Evolutionary conservation across 2,113 vertebrate genomes (phyloP).

Genomic region (Brachirus orientalis): DNA sequence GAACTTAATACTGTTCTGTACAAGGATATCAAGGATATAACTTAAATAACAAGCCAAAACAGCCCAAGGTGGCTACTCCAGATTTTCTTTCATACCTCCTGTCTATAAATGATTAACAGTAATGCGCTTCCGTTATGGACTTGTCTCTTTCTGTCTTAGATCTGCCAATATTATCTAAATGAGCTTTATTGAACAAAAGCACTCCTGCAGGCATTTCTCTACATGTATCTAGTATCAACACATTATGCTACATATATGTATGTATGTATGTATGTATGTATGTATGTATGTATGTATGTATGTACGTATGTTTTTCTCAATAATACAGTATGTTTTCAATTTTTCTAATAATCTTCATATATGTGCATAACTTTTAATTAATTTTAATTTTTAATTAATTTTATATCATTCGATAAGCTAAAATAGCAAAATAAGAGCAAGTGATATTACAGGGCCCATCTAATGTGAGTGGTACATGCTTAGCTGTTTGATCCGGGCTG

Average conservation of each 20-base stretch:
- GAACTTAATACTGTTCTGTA: conserved; percentile 40
- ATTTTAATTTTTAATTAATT: no score
- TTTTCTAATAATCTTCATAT: no score
- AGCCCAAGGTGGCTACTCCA: conserved; percentile 5
- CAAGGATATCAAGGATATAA: conserved; percentile 35
- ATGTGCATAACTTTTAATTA: no score
- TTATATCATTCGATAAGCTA: no score
- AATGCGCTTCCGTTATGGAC: not conserved
- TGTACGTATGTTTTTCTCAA: no score
- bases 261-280: not conserved
- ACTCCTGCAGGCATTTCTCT: not conserved
- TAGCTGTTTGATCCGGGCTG: no score
- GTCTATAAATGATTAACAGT: conserved; percentile 5
- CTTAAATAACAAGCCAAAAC: conserved; percentile 21
- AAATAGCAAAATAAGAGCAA: no score
- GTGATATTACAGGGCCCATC: no score
- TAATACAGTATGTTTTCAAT: no score
- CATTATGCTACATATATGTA: no score
- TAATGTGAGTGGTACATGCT: no score
- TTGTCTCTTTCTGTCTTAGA: not conserved
- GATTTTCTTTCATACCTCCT: conserved; percentile 5
- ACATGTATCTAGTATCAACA: not conserved
- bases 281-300: not conserved
- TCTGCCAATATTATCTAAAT: not conserved
- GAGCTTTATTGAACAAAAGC: not conserved